Conservation (phyloP, 92 coral and sea anemone genomes). For the Epizoanthus stellaris region DNA sequence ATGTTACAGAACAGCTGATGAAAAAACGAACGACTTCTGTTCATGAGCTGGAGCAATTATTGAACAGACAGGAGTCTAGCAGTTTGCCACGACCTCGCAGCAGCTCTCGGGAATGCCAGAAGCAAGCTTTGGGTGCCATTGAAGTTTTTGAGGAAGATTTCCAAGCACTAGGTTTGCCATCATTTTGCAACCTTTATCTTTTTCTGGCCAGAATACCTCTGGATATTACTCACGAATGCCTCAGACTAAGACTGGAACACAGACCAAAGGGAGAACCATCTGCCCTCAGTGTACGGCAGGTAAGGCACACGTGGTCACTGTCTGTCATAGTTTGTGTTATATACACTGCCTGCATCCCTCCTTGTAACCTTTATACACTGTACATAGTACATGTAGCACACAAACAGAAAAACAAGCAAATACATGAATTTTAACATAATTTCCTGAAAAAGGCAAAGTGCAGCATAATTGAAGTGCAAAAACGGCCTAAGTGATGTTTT, state of each 20-base stretch:
- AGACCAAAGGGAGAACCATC: slow-evolving; percentile 98
- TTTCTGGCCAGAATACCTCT: slow-evolving; percentile 80
- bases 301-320: slow-evolving; percentile 7
- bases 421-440: too few relatives aligned
- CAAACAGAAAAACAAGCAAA: too few relatives aligned
- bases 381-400: too few relatives aligned
- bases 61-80: slow-evolving; percentile 58
- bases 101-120: slow-evolving; percentile 35
- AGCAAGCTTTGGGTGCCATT: slow-evolving; percentile 30
- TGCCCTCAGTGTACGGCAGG: slow-evolving; percentile 93
- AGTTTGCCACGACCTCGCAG: slow-evolving; percentile 30
- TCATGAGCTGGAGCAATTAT: slow-evolving; percentile 57
- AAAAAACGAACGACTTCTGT: slow-evolving; percentile 57
- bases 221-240: slow-evolving; percentile 92
- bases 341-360: too few relatives aligned
- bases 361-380: too few relatives aligned
- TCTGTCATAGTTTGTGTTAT: background rate
- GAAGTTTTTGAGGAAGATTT: slow-evolving; percentile 62
- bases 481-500: too few relatives aligned
- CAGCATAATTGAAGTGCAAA: too few relatives aligned
- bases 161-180: slow-evolving; percentile 81
- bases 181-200: slow-evolving; percentile 72
- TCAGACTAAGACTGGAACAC: slow-evolving; percentile 91
- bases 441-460: too few relatives aligned
- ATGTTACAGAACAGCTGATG: slow-evolving; percentile 27